phyloP scores from a whole-genome alignment of 2,113 vertebrate species.

The Salminus brasiliensis region DNA sequence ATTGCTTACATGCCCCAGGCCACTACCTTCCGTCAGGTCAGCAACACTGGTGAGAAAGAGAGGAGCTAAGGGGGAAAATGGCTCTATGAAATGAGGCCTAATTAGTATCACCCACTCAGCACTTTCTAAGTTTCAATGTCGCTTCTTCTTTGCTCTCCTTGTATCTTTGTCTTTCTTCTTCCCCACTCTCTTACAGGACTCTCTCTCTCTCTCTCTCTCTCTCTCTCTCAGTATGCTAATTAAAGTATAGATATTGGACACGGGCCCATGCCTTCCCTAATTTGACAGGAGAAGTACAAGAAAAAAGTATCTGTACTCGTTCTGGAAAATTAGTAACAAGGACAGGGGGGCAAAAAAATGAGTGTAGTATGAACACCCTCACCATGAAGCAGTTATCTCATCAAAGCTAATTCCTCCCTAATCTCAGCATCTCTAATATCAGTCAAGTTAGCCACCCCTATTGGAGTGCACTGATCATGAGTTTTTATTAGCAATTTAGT shows the following conservation, averaged over 20 bases:
- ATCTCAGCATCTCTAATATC: conserved; percentile 21
- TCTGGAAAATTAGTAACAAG: conserved; percentile 44
- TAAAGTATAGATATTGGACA: conserved; percentile 76
- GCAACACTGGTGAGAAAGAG: conserved; percentile 50
- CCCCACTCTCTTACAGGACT: conserved; percentile 14
- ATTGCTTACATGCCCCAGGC: conserved; percentile 36
- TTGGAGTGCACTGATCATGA: background rate
- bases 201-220: background rate
- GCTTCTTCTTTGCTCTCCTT: conserved; percentile 50
- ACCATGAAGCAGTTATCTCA: conserved; percentile 19
- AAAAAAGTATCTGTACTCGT: conserved; percentile 11
- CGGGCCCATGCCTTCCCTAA: conserved; percentile 67
- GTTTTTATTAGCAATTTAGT: background rate
- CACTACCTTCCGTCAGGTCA: conserved; percentile 43
- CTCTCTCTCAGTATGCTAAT: conserved; percentile 64
- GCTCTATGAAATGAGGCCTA: conserved; percentile 61
- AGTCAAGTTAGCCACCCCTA: conserved; percentile 34
- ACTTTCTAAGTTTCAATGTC: conserved; percentile 52
- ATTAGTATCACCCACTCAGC: conserved; percentile 66
- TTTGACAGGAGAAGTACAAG: conserved; percentile 45
- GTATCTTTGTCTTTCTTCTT: background rate
- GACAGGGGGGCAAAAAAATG: conserved; percentile 26
- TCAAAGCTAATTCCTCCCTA: conserved; percentile 24
- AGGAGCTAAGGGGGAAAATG: conserved; percentile 45
- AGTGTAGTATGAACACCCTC: conserved; percentile 50